Base-by-base conservation (phyloP, 2,888 invertebrate genomes). In the Eilema griseolum region DNA sequence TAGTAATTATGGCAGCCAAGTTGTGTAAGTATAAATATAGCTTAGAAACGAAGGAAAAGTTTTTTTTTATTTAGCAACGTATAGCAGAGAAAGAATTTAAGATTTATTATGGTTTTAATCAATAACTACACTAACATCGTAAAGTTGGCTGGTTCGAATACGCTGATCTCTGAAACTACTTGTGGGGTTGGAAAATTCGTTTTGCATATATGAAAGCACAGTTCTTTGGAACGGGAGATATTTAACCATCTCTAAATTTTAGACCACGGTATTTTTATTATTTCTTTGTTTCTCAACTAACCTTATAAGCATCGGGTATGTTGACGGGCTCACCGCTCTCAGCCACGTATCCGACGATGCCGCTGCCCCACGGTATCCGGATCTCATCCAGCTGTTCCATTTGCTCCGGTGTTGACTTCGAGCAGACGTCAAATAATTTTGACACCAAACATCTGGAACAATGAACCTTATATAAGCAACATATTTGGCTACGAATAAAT, bases 221-320 rank as follows among this genome's bases (percentile, higher is more conserved):
- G 37, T 37, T 11, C 8, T 41, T 16, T 16, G 3, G 41, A 41
- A 41, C 14, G 41, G 14, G 10, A 16, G 16, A 3, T 16, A 16
- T 41, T 41, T 16, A 16, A 16, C 4, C 41, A 41, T n/a, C 20
- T 63, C 28, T 28, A 12, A 10, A 28, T 46, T 26, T 11, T 11
- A 20, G 26, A 46, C 11, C 61, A 46, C 0, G 11, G 20, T 16
- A 37, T 60, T 59, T 23, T 24, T 4, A 24, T 14, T 26, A 59
- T 1, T 23, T 26, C 14, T 24, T 1, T 37, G 33, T 12, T 41
- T n/a, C 28, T 31, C 2, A 57, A 77, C 83, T 69, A 88, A 97
- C 98, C 97, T 98, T 97, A 94, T 99, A 99, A 69, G 99, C 99
- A 92, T 99, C 98, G 72, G 98, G 98, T 92, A 99, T 99, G 95